Base-by-base conservation (phyloP, 2,888 invertebrate species). In the Tipula lateralis region DNA sequence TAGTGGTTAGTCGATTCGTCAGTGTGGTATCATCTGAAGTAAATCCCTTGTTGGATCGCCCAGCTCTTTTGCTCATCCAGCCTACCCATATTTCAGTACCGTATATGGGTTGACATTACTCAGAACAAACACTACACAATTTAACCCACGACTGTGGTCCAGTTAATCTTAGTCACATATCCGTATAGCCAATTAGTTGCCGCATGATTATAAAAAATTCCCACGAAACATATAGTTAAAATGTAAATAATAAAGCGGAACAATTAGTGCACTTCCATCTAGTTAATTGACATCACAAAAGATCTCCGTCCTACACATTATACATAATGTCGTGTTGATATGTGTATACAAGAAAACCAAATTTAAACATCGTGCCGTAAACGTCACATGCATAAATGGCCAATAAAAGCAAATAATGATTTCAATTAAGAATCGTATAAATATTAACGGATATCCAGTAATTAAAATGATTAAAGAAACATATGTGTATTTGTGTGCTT, bases 401-500 rank as follows among this genome's bases (percentile, higher is more conserved):
- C 44, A 50, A 50, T 50, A n/a, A n/a, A 50, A 50, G 16, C 16
- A 50, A 50, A 16, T 50, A 50, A 50, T 66, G 66, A 66, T 66
- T 66, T 24, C 66, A 66, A 66, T 66, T 66, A 66, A 1, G 66
- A 66, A 66, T 66, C 66, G 24, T 66, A 66, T 24, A 24, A 9
- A 66, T 66, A 66, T 66, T 66, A 66, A 66, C 66, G 66, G 66
- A 66, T 66, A 66, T 66, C 66, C 66, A 66, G 66, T 66, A 66
- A 66, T 66, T 66, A 66, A 66, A 66, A 66, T 66, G 24, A 66
- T 66, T 66, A 66, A 66, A 66, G 24, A 13, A 66, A 66, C 2
- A 9, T 66, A 7, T 66, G 9, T 24, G 66, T 24, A 44, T n/a
- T n/a, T n/a, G 4, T 44, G 16, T 9, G n/a, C 24, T 19, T 7